These are phyloP conservation scores for Drosophila sp. DNA, from an alignment of 1,140 invertebrate genomes.

Conservation along the genomic window DNA sequence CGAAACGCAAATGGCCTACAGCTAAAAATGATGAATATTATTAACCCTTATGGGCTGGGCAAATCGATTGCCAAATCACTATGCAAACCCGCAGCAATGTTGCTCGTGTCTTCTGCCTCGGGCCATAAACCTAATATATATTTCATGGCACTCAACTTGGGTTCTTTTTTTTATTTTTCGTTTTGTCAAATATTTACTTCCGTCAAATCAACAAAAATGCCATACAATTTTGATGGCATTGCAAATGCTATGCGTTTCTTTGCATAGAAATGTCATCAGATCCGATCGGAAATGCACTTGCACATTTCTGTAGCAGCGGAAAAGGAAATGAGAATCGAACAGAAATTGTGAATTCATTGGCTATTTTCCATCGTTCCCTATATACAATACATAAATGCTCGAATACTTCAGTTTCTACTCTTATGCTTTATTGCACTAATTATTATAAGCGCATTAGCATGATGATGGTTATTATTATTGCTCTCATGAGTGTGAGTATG, in stretches of 20 bases:
- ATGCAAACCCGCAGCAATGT: background rate
- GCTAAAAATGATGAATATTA: conserved; percentile 6
- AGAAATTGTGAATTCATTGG: conserved; percentile 39
- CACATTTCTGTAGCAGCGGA: conserved; percentile 44
- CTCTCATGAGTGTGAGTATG: conserved; percentile 5
- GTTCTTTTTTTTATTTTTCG: background rate
- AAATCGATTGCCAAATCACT: background rate
- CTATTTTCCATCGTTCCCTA: background rate
- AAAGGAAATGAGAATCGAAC: conserved; percentile 50
- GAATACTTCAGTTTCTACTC: conserved; percentile 16
- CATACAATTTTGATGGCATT: conserved; percentile 70
- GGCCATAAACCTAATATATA: conserved; percentile 32
- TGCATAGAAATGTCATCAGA: conserved; percentile 44
- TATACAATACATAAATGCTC: background rate
- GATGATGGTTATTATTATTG: conserved; percentile 29
- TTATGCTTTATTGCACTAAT: conserved; percentile 16
- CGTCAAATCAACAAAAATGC: conserved; percentile 75
- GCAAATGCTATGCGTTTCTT: conserved; percentile 51
- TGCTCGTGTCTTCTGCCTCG: conserved; percentile 15
- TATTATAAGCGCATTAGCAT: conserved; percentile 34
- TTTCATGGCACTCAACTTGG: conserved; percentile 37
- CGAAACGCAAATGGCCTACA: background rate
- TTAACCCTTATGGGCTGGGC: background rate
- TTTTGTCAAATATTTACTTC: conserved; percentile 70
- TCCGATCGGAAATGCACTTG: conserved; percentile 65